Conservation (phyloP, 2,113 vertebrate genomes). For the Tragelaphus imberbis region DNA sequence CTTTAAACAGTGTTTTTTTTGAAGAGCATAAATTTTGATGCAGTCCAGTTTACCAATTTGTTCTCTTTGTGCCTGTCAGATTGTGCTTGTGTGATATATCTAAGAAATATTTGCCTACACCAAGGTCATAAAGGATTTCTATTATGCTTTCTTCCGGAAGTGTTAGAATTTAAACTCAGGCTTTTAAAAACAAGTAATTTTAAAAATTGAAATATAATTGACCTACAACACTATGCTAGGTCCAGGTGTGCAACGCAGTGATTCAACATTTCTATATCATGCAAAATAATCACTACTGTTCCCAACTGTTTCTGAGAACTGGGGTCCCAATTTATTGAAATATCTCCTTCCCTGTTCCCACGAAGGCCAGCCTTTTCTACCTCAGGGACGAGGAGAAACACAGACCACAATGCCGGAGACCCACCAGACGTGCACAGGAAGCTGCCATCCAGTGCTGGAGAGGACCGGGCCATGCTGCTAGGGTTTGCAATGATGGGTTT, state of each 20-base stretch:
- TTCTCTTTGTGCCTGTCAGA: neutral
- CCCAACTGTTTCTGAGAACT: neutral
- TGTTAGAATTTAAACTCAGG: neutral
- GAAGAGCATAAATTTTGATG: neutral
- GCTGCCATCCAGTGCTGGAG: conserved; percentile 80
- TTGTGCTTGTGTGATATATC: neutral
- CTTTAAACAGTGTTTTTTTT: neutral
- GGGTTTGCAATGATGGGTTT: conserved; percentile 86
- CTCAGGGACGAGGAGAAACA: conserved; percentile 55
- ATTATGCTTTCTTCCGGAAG: neutral
- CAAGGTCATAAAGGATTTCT: neutral
- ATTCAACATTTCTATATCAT: neutral
- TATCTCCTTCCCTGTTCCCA: neutral
- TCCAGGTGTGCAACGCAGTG: neutral
- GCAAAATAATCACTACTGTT: neutral
- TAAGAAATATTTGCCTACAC: neutral
- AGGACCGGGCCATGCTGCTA: conserved; percentile 85
- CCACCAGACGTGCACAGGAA: conserved; percentile 56
- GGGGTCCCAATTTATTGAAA: neutral
- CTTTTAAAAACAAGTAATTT: neutral
- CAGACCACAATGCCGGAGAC: conserved; percentile 30
- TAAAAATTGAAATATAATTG: neutral
- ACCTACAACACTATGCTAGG: neutral
- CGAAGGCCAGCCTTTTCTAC: conserved; percentile 74
- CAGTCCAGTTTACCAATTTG: neutral